Percentiles rank a stretch among this genome's conserved stretches.
phyloP scores from a whole-genome alignment of 35 echinoderm and acorn worm species.

The Lytechinus variegatus region DNA sequence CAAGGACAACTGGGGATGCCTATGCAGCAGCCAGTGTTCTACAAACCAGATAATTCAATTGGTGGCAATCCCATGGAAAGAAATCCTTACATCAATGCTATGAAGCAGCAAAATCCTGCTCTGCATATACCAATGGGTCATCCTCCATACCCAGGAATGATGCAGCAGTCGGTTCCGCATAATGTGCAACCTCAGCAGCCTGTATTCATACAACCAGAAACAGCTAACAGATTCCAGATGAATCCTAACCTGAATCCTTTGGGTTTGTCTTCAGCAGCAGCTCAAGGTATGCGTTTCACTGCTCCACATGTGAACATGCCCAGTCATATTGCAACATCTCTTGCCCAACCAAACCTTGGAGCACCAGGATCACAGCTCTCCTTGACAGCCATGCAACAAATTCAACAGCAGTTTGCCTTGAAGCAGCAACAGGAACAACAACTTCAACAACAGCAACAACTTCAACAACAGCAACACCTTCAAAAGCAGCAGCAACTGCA shows the following conservation, averaged over 20 bases:
- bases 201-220: not conserved
- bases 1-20: not conserved
- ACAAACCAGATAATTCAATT: not conserved
- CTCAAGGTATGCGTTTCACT: slow-evolving; percentile 21
- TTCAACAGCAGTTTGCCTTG: slow-evolving; percentile 2
- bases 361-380: not conserved
- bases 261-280: slow-evolving; percentile 16
- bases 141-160: slow-evolving; percentile 26
- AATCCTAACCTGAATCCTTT: slow-evolving; percentile 40
- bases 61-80: not conserved
- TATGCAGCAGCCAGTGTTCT: slow-evolving; percentile 24
- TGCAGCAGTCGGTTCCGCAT: not conserved
- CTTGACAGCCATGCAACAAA: slow-evolving; percentile 24
- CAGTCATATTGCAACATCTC: not conserved
- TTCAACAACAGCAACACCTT: slow-evolving; percentile 41
- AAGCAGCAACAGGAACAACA: slow-evolving; percentile 26
- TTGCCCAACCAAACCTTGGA: not conserved
- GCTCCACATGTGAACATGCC: not conserved
- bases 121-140: not conserved
- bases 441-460: slow-evolving; percentile 18
- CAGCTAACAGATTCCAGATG: not conserved
- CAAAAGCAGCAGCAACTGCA: slow-evolving; percentile 26
- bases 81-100: not conserved
- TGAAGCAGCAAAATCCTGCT: slow-evolving; percentile 8
- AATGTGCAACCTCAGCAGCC: not conserved